Base-by-base conservation (phyloP, 2,888 invertebrate genomes). In the Clivina fossor region DNA sequence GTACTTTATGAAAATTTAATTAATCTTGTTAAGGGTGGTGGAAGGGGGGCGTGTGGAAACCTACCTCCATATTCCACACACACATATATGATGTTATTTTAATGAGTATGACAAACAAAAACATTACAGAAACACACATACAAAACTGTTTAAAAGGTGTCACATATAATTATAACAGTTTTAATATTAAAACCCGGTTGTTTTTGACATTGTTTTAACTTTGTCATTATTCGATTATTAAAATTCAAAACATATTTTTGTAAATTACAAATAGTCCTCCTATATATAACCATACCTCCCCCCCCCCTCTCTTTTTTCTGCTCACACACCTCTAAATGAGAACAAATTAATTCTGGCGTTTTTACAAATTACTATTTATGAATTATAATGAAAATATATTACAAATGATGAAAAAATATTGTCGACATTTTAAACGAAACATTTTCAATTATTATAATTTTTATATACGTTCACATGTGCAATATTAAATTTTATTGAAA, bases 201-300 rank as follows among this genome's bases (percentile, higher is more conserved):
- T 20, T 18, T 40, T 16, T 40, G 40, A 40, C 40, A 19, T 40
- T 16, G 40, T n/a, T 40, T 40, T 40, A n/a, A 40, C 40, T 20
- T 40, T 40, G 40, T 40, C n/a, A 19, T n/a, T 19, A 19, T 19
- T 16, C 19, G 40, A 16, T 40, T 40, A 40, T 40, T 40, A 40
- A 40, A 40, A 40, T 40, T 40, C 40, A n/a, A 19, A 40, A 40
- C 20, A 19, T 9, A 19, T 40, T 40, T 40, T 13, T 16, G 40
- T 40, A 16, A 20, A 40, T 16, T 40, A 2, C 3, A 16, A 13
- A 33, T 33, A n/a, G n/a, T n/a, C n/a, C n/a, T n/a, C n/a, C n/a
- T n/a, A n/a, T n/a, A n/a, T n/a, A n/a, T n/a, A n/a, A n/a, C n/a
- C n/a, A n/a, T n/a, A n/a, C n/a, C n/a, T n/a, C n/a, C n/a, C n/a